Evolutionary conservation across 2,888 invertebrate species (phyloP).

Genomic region (Drosophila silvestris): DNA sequence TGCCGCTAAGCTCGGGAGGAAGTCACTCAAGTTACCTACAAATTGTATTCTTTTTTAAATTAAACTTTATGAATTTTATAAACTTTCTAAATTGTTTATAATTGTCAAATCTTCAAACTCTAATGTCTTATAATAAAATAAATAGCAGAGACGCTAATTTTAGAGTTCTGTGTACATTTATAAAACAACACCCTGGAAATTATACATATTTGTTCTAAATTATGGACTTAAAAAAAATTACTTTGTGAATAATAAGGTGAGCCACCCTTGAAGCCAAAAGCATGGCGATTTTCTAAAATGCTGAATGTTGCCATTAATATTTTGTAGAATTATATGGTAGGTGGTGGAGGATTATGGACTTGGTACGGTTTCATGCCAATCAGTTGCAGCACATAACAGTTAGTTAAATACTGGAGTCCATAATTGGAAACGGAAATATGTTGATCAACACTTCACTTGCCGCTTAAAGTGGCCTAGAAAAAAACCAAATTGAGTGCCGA

Average conservation of each 20-base stretch:
- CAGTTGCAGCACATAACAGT: slow-evolving; percentile 28
- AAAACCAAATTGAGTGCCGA: slow-evolving; percentile 9
- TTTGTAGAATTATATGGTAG: background rate
- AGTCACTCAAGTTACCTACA: background rate
- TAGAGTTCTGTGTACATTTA: background rate
- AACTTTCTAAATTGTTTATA: background rate
- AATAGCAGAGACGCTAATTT: background rate
- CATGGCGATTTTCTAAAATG: background rate
- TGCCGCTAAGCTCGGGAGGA: background rate
- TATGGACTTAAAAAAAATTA: background rate
- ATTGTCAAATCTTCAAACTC: background rate
- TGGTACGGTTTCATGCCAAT: slow-evolving; percentile 32
- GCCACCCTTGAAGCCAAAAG: too few species aligned
- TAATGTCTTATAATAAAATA: background rate
- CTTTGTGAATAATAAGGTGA: background rate
- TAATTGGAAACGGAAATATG: slow-evolving; percentile 66
- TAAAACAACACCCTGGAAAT: background rate
- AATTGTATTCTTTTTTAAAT: background rate
- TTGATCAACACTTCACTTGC: slow-evolving; percentile 57
- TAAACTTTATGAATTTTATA: background rate
- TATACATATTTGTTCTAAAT: background rate
- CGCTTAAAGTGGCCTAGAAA: slow-evolving; percentile 29
- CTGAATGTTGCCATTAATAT: background rate
- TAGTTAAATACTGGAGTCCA: slow-evolving; percentile 35
- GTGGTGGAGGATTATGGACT: slow-evolving; percentile 1